phyloP scores from a whole-genome alignment of 2,113 vertebrate species.

The Xenus cinereus region DNA sequence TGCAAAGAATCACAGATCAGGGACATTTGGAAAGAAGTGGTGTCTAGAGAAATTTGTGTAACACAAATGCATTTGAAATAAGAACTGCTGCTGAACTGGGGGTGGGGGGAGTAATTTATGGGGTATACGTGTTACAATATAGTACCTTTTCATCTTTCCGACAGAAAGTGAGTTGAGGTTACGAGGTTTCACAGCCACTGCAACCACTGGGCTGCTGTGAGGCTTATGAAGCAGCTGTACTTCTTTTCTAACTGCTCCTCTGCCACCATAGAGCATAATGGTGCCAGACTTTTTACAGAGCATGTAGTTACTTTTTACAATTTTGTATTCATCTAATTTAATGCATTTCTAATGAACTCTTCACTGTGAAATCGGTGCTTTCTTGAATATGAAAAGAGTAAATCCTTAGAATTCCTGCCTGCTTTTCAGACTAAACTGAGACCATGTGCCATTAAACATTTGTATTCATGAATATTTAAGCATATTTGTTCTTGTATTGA shows the following conservation, averaged over 20 bases:
- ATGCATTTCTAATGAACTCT: constrained; percentile 23
- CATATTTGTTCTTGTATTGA: constrained; percentile 10
- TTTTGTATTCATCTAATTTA: constrained; percentile 3
- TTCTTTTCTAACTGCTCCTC: background rate
- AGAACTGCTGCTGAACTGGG: background rate
- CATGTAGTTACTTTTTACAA: background rate
- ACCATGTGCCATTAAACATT: constrained; percentile 4
- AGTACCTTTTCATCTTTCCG: background rate
- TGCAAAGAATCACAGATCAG: background rate
- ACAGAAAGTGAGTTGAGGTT: background rate
- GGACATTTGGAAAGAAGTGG: background rate
- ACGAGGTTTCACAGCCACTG: background rate
- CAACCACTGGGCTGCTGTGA: background rate
- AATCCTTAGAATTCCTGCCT: constrained; percentile 7
- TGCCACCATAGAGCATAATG: background rate
- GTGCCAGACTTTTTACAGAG: background rate
- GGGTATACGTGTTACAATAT: background rate
- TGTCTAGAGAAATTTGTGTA: background rate
- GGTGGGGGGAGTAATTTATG: background rate
- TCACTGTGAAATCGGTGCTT: background rate
- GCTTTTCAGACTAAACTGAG: constrained; percentile 15
- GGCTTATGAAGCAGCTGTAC: background rate
- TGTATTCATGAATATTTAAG: constrained; percentile 49
- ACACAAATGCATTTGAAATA: background rate
- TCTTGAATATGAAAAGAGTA: constrained; percentile 25